Evolutionary conservation across 2,113 vertebrate genomes (phyloP).

Genomic region (Muntiacus reevesi): DNA sequence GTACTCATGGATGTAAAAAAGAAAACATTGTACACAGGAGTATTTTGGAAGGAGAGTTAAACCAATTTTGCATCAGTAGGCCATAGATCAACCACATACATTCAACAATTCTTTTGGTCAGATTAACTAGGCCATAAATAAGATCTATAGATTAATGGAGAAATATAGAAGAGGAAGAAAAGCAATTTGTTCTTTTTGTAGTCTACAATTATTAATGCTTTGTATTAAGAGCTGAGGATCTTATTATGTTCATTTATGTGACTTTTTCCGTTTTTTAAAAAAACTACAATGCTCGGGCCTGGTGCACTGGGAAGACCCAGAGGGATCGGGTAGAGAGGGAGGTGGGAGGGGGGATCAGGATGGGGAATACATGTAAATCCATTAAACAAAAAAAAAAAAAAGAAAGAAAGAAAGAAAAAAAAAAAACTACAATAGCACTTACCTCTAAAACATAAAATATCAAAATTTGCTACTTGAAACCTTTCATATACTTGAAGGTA

Average conservation of each 20-base stretch:
- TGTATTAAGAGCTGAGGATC: background rate
- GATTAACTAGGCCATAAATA: slow-evolving; percentile 66
- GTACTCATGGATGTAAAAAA: background rate
- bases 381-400: too few relatives aligned
- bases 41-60: slow-evolving; percentile 66
- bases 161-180: background rate
- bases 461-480: background rate
- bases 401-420: too few relatives aligned
- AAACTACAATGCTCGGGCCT: background rate
- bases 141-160: background rate
- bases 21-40: slow-evolving; percentile 52
- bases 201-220: background rate
- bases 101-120: slow-evolving; percentile 61
- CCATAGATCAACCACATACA: slow-evolving; percentile 44
- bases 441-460: background rate
- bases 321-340: too few relatives aligned
- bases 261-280: background rate
- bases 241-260: background rate
- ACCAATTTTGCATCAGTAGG: slow-evolving; percentile 51
- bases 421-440: background rate
- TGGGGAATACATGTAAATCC: too few relatives aligned
- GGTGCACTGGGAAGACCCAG: too few relatives aligned
- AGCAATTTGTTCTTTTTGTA: background rate
- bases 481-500: background rate
- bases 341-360: too few relatives aligned